Evolutionary conservation across 1,140 invertebrate genomes (phyloP).

Genomic region (Acromyrmex heyeri): DNA sequence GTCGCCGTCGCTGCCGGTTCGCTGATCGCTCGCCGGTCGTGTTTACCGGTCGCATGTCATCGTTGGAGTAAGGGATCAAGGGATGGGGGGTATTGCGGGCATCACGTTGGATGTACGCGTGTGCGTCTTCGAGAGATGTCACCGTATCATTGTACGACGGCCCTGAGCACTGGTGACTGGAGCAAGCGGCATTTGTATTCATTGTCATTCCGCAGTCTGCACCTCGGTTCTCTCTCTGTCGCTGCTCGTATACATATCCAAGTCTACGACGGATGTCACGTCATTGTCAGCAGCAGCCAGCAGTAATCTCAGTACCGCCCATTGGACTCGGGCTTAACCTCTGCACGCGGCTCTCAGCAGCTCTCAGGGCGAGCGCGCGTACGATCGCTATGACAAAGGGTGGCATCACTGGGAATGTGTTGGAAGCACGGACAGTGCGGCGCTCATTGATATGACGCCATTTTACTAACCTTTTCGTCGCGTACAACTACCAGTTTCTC

Average conservation of each 20-base stretch:
- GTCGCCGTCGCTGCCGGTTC: not conserved
- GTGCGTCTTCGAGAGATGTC: slow-evolving; percentile 70
- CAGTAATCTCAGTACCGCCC: not conserved
- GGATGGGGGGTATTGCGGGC: not conserved
- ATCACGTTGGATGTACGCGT: slow-evolving; percentile 64
- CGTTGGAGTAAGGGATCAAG: slow-evolving; percentile 11
- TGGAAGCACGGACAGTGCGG: slow-evolving; percentile 78
- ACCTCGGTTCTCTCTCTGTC: not conserved
- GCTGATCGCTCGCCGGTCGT: not conserved
- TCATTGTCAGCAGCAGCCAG: not conserved
- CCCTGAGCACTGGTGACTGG: slow-evolving; percentile 39
- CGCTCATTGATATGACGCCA: slow-evolving; percentile 85
- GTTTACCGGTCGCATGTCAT: not conserved
- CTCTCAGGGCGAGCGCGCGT: slow-evolving; percentile 13
- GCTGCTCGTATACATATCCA: not conserved
- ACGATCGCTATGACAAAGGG: slow-evolving; percentile 78
- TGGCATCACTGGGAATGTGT: slow-evolving; percentile 81
- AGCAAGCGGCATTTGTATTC: slow-evolving; percentile 24
- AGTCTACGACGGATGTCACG: not conserved
- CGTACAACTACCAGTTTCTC: slow-evolving; percentile 72
- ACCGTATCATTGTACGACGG: slow-evolving; percentile 61
- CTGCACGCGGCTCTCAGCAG: not conserved
- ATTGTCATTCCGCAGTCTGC: slow-evolving; percentile 15
- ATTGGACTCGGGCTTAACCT: slow-evolving; percentile 74
- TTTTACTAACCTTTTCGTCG: slow-evolving; percentile 88